Conservation (phyloP, 2,888 invertebrate genomes). For the Pyrocoelia pectoralis region DNA sequence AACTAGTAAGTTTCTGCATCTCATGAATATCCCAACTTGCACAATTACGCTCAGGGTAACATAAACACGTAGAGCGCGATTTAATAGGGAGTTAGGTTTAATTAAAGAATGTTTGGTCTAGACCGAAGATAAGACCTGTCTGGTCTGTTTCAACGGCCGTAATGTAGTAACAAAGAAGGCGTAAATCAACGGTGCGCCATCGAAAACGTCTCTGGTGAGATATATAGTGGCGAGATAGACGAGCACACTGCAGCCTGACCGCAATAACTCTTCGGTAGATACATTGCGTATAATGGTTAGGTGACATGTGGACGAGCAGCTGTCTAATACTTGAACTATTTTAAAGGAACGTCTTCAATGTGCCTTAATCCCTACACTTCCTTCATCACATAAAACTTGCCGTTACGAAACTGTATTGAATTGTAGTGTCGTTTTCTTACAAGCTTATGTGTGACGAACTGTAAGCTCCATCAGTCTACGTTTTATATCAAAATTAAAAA, state of each 20-base stretch:
- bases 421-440: neutral
- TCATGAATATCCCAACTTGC: constrained; percentile 37
- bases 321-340: constrained; percentile 39
- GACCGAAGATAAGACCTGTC: constrained; percentile 46
- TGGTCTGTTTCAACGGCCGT: constrained; percentile 44
- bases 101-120: constrained; percentile 48
- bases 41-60: constrained; percentile 39
- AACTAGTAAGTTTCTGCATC: constrained; percentile 26
- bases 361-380: neutral
- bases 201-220: constrained; percentile 49
- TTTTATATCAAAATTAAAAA: no score
- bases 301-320: constrained; percentile 45
- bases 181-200: constrained; percentile 51
- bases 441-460: no score
- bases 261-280: constrained; percentile 53
- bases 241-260: constrained; percentile 47
- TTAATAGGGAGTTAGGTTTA: constrained; percentile 47
- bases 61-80: constrained; percentile 43
- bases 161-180: constrained; percentile 51
- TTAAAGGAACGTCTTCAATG: constrained; percentile 33
- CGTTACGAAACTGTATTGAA: neutral
- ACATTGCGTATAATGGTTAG: constrained; percentile 52
- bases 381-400: neutral
- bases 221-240: constrained; percentile 51
- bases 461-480: no score